phyloP scores from a whole-genome alignment of 35 echinoderm and acorn worm genomes.

The Patiria miniata region DNA sequence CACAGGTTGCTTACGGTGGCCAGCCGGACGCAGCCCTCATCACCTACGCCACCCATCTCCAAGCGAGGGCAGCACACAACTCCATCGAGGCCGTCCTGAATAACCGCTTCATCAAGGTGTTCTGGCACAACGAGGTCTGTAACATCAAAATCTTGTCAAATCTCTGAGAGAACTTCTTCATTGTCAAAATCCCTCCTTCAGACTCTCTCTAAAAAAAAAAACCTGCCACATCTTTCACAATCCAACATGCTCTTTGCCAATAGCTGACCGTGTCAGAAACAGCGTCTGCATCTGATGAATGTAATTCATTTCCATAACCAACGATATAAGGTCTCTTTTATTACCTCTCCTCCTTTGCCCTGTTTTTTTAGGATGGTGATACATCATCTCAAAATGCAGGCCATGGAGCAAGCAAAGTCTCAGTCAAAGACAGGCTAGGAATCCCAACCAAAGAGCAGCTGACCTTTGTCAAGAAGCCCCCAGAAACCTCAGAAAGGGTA shows the following conservation, averaged over 20 bases:
- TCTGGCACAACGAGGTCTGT: slow-evolving; percentile 75
- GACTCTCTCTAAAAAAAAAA: too few relatives aligned
- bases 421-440: slow-evolving; percentile 35
- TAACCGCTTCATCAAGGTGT: slow-evolving; percentile 97
- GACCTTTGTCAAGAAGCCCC: slow-evolving; percentile 68
- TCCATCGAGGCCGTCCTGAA: slow-evolving; percentile 85
- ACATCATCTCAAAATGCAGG: background rate
- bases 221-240: too few relatives aligned
- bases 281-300: too few relatives aligned
- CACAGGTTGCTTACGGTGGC: slow-evolving; percentile 80
- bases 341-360: too few relatives aligned
- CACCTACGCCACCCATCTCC: slow-evolving; percentile 77
- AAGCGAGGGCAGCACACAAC: slow-evolving; percentile 81
- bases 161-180: too few relatives aligned
- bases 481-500: slow-evolving; percentile 70
- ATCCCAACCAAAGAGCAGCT: slow-evolving; percentile 87
- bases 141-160: too few relatives aligned
- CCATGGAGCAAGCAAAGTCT: background rate
- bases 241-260: too few relatives aligned
- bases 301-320: too few relatives aligned
- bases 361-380: background rate
- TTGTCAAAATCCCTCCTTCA: too few relatives aligned
- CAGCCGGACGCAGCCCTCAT: slow-evolving; percentile 82
- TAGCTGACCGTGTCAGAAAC: too few relatives aligned
- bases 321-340: too few relatives aligned